Evolutionary conservation across 2,888 invertebrate species (phyloP).

Genomic region (Euzetes globulus): DNA sequence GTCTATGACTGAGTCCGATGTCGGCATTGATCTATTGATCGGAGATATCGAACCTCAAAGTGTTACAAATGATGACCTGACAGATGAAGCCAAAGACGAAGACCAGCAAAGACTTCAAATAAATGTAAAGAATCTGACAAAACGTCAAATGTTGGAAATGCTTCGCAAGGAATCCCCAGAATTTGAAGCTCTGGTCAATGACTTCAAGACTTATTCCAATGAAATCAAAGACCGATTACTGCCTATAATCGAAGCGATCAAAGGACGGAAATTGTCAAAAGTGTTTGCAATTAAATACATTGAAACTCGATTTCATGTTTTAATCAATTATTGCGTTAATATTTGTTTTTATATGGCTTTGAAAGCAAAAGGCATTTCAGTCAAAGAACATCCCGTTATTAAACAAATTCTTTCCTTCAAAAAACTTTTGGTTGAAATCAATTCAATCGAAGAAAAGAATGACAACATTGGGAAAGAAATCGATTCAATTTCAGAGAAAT

Average conservation of each 20-base stretch:
- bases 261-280: constrained; percentile 50
- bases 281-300: constrained; percentile 64
- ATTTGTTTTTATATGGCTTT: constrained; percentile 75
- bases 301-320: constrained; percentile 60
- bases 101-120: constrained; percentile 25
- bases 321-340: constrained; percentile 73
- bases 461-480: background rate
- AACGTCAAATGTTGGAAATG: constrained; percentile 47
- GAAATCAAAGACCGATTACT: constrained; percentile 60
- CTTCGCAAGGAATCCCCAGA: constrained; percentile 81
- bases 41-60: constrained; percentile 16
- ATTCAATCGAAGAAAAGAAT: constrained; percentile 11
- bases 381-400: constrained; percentile 80
- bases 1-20: constrained; percentile 70
- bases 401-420: constrained; percentile 70
- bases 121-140: constrained; percentile 29
- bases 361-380: constrained; percentile 62
- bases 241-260: constrained; percentile 60
- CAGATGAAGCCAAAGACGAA: constrained; percentile 34
- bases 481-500: constrained; percentile 42
- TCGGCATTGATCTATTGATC: constrained; percentile 53
- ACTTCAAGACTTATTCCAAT: constrained; percentile 64
- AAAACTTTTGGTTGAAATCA: constrained; percentile 44
- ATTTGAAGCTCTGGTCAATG: constrained; percentile 65
- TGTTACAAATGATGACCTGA: background rate